Conservation (phyloP, 2,113 vertebrate genomes). For the Craseonycteris thonglongyai region DNA sequence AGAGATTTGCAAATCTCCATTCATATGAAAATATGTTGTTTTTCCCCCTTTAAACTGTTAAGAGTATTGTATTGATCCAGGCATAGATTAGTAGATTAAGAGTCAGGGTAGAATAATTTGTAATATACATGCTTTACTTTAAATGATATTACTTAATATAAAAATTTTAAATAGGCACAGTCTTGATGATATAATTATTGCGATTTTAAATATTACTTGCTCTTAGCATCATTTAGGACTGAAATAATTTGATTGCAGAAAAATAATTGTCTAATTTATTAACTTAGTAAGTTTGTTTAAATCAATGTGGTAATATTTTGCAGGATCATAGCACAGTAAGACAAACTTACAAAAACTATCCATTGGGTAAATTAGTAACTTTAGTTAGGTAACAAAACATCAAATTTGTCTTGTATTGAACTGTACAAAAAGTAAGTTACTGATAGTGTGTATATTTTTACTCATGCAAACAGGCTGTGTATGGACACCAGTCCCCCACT, state of each 20-base stretch:
- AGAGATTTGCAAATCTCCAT: neutral
- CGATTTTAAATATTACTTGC: neutral
- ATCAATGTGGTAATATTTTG: neutral
- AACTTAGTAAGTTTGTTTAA: neutral
- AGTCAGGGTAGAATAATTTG: neutral
- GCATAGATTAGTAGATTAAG: neutral
- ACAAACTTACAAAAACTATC: neutral
- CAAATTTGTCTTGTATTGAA: neutral
- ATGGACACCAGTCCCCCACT: too few species aligned
- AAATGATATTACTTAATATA: neutral
- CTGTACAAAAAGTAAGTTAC: neutral
- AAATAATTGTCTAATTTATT: neutral
- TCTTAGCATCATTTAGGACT: neutral
- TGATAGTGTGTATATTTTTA: neutral
- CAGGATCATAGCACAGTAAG: neutral
- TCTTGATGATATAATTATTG: neutral
- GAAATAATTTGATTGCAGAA: constrained; percentile 5
- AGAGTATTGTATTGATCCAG: neutral
- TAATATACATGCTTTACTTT: neutral
- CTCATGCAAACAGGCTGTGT: neutral
- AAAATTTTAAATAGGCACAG: neutral
- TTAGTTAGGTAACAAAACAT: neutral
- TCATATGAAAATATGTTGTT: neutral
- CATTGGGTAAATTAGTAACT: neutral
- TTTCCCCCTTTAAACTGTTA: neutral